phyloP scores from a whole-genome alignment of 2,888 invertebrate genomes.

The Sminthurides aquaticus region DNA sequence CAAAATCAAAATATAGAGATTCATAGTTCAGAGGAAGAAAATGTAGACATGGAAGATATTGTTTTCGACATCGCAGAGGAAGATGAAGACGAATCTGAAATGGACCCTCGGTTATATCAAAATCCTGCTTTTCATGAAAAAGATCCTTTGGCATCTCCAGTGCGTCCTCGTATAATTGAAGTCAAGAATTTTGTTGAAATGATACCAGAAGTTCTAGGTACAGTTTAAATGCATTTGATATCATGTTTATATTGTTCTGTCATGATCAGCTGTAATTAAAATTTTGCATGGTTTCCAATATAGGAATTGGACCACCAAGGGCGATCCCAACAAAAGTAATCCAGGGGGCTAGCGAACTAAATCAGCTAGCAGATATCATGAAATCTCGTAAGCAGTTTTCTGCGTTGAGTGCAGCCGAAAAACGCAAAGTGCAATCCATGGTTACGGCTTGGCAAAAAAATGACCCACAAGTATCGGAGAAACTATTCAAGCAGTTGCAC shows the following conservation, averaged over 20 bases:
- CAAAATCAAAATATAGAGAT: not conserved
- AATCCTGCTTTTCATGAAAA: not conserved
- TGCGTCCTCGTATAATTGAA: not conserved
- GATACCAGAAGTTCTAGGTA: not conserved
- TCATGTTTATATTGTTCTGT: not conserved
- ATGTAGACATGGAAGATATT: not conserved
- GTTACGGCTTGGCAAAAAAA: not conserved
- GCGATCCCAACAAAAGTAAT: not conserved
- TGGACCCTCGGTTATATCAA: not conserved
- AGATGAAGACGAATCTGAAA: not conserved
- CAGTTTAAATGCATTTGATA: not conserved
- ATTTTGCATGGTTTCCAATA: not conserved
- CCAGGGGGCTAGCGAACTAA: not conserved
- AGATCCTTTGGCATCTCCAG: not conserved
- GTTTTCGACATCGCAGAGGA: not conserved
- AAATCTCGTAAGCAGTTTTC: not conserved
- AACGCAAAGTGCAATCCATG: not conserved
- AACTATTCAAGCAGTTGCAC: slow-evolving; percentile 7
- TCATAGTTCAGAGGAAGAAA: not conserved
- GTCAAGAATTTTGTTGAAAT: not conserved
- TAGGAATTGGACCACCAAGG: not conserved
- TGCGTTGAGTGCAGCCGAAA: not conserved
- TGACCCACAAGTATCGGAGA: not conserved
- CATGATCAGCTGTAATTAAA: not conserved
- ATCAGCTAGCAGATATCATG: not conserved